phyloP scores from a whole-genome alignment of 2,797 vertebrate species.

The Mastacembelus armatus region DNA sequence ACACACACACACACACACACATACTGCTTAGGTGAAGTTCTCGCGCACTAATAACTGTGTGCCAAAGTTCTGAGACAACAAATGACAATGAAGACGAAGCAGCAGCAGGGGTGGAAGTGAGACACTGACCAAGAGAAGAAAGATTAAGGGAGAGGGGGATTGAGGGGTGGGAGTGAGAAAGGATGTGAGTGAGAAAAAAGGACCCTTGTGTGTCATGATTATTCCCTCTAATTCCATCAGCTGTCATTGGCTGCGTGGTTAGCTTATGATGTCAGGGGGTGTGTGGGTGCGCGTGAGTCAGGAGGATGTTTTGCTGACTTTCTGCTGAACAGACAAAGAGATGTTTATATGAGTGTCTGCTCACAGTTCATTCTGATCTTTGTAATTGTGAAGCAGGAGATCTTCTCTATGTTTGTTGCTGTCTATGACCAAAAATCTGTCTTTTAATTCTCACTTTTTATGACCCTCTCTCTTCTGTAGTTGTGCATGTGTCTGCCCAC shows the following conservation, averaged over 20 bases:
- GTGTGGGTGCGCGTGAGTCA: slow-evolving; percentile 51
- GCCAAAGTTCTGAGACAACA: slow-evolving; percentile 56
- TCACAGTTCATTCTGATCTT: slow-evolving; percentile 37
- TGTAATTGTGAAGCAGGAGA: slow-evolving; percentile 17
- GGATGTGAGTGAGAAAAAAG: slow-evolving; percentile 63
- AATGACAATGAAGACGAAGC: slow-evolving; percentile 46
- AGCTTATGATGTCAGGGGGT: slow-evolving; percentile 71
- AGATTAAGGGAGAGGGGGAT: neutral
- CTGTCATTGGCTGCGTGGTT: slow-evolving; percentile 68
- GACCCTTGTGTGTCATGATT: slow-evolving; percentile 76
- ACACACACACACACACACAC: neutral
- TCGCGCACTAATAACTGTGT: slow-evolving; percentile 43
- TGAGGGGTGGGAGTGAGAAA: slow-evolving; percentile 41
- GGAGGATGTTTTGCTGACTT: slow-evolving; percentile 68
- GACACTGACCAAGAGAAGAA: slow-evolving; percentile 13
- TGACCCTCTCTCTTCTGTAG: slow-evolving; percentile 67
- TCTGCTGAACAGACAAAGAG: slow-evolving; percentile 72
- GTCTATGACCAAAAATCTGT: neutral
- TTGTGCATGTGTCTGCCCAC: slow-evolving; percentile 92
- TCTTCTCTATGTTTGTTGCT: neutral
- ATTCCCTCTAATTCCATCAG: slow-evolving; percentile 76
- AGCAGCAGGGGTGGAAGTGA: slow-evolving; percentile 21
- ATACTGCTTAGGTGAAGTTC: slow-evolving; percentile 11
- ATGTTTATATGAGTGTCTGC: slow-evolving; percentile 37
- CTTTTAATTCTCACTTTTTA: slow-evolving; percentile 10